These are phyloP conservation scores for Heterotilapia buettikoferi DNA, from an alignment of 2,113 vertebrate species.

Conservation along the genomic window DNA sequence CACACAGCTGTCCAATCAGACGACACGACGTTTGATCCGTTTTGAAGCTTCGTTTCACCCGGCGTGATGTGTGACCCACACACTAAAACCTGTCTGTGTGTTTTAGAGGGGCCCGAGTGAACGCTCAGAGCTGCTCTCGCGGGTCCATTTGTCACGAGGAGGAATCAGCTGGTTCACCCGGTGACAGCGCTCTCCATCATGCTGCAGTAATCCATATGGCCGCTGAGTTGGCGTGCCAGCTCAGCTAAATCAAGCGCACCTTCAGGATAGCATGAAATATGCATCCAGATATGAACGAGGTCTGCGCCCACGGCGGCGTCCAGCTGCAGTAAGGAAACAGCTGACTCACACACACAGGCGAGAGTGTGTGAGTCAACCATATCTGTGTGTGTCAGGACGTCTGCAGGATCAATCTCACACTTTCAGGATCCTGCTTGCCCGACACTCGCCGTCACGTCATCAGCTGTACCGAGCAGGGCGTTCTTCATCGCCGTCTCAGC, in stretches of 20 bases:
- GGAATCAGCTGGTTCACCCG: not conserved
- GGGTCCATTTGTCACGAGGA: not conserved
- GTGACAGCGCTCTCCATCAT: not conserved
- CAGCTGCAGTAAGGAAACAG: constrained; percentile 13
- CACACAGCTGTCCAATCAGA: not conserved
- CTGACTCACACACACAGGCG: constrained; percentile 25
- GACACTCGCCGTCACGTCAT: not conserved
- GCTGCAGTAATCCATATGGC: not conserved
- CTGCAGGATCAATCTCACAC: not conserved
- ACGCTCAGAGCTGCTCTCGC: not conserved
- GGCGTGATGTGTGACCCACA: not conserved
- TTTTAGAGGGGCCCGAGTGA: not conserved
- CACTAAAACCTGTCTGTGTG: not conserved
- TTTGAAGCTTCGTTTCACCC: not conserved
- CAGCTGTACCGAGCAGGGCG: not conserved
- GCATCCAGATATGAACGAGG: not conserved
- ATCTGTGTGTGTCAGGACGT: not conserved
- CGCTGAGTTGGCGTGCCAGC: not conserved
- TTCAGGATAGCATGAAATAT: constrained; percentile 26
- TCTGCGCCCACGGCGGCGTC: not conserved
- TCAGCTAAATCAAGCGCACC: constrained; percentile 17
- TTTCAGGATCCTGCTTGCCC: not conserved
- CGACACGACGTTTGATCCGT: not conserved
- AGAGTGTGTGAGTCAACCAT: not conserved
- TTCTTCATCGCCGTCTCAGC: not conserved